These are phyloP conservation scores for Enteromius viviparus DNA, from an alignment of 2,797 vertebrate species.

Conservation along the genomic window DNA sequence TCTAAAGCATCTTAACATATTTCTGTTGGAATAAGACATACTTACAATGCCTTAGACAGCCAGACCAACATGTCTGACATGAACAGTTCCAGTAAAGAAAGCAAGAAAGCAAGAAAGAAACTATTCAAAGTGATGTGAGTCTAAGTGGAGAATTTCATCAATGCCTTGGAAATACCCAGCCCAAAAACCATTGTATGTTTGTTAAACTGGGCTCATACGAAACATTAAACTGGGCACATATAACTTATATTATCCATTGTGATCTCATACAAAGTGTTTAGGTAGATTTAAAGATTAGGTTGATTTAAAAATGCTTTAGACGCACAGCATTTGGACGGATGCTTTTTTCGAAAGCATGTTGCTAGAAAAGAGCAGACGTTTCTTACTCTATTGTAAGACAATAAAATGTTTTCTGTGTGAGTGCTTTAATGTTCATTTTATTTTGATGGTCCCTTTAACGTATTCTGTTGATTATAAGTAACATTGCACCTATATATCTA, in stretches of 20 bases:
- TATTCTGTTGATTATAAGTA: too few relatives aligned
- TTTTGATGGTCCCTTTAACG: not conserved
- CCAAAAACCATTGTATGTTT: not conserved
- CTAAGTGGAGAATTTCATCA: not conserved
- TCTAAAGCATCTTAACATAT: conserved; percentile 15
- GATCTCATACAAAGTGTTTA: not conserved
- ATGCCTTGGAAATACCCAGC: not conserved
- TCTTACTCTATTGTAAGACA: not conserved
- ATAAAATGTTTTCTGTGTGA: not conserved
- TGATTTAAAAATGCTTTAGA: not conserved
- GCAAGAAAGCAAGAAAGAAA: conserved; percentile 8
- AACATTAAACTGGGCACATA: not conserved
- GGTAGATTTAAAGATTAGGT: not conserved
- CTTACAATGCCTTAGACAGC: conserved; percentile 18
- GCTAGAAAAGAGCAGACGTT: not conserved
- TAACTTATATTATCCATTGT: not conserved
- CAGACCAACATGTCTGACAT: conserved; percentile 19
- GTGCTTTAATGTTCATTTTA: not conserved
- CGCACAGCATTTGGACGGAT: not conserved
- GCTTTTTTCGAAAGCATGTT: conserved; percentile 1
- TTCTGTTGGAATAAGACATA: conserved; percentile 25
- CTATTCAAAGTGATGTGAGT: conserved; percentile 4
- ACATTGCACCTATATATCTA: too few relatives aligned
- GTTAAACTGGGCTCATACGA: not conserved
- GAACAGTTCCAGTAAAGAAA: conserved; percentile 26